Percentiles rank a stretch among this genome's conserved stretches.
Conservation (phyloP, 2,797 vertebrate species). For the Lophotriccus pileatus region DNA sequence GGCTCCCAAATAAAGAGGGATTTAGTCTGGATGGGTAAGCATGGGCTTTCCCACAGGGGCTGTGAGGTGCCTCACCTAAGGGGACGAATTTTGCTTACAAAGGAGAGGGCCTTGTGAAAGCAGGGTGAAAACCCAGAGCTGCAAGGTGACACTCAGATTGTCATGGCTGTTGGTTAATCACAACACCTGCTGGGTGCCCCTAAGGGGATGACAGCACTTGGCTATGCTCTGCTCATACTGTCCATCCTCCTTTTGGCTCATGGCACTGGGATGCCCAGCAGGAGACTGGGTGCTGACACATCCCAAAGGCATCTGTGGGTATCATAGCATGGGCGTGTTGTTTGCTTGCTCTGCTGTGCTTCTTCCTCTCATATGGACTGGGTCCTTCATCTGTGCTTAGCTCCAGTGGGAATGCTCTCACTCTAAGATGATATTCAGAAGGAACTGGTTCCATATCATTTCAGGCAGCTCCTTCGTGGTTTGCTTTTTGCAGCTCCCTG, state of each 20-base stretch:
- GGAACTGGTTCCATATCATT: not conserved
- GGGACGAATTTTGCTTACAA: not conserved
- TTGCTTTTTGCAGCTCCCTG: constrained; percentile 1
- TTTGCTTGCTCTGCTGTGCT: not conserved
- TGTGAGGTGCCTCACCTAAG: not conserved
- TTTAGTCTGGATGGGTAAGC: not conserved
- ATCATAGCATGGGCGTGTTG: rapidly evolving
- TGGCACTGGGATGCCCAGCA: not conserved
- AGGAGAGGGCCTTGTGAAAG: not conserved
- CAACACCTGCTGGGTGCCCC: not conserved
- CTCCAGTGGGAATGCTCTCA: not conserved
- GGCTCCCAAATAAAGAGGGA: not conserved
- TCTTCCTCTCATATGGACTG: not conserved
- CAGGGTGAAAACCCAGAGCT: not conserved
- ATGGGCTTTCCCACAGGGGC: not conserved
- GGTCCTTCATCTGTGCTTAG: not conserved
- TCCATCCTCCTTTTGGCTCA: not conserved
- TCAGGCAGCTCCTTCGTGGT: not conserved
- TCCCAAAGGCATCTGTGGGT: not conserved
- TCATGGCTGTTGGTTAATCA: not conserved
- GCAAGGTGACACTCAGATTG: not conserved
- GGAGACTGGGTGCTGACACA: not conserved
- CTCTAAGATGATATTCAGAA: not conserved
- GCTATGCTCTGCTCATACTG: not conserved
- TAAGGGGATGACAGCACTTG: rapidly evolving